phyloP scores from a whole-genome alignment of 2,888 invertebrate species.

The Aproaerema taeniolella region DNA sequence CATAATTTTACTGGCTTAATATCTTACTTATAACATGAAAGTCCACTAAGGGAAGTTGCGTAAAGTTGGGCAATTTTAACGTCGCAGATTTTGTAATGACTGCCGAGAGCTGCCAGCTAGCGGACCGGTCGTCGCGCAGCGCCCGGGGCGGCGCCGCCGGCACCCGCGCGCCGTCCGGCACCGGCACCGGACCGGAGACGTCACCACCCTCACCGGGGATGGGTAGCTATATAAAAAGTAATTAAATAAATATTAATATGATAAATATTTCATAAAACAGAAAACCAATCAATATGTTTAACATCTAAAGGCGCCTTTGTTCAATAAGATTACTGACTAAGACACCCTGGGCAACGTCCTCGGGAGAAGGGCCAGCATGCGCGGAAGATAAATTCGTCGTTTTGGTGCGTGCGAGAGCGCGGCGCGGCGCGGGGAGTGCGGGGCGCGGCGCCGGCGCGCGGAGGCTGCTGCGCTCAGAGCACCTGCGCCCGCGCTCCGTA shows the following conservation, averaged over 20 bases:
- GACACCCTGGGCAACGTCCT: slow-evolving; percentile 56
- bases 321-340: slow-evolving; percentile 18
- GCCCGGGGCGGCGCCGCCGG: slow-evolving; percentile 20
- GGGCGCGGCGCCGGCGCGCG: slow-evolving; percentile 77
- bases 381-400: slow-evolving; percentile 74
- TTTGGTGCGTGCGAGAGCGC: slow-evolving; percentile 65
- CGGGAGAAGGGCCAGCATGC: slow-evolving; percentile 66
- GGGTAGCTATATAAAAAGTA: no score
- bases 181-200: background rate
- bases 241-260: background rate
- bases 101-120: slow-evolving; percentile 27
- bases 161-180: slow-evolving; percentile 2
- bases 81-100: slow-evolving; percentile 57
- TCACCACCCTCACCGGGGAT: no score
- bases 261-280: background rate
- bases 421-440: slow-evolving; percentile 47
- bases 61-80: slow-evolving; percentile 51
- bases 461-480: slow-evolving; percentile 83
- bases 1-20: no score
- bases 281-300: background rate
- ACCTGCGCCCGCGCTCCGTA: slow-evolving; percentile 81
- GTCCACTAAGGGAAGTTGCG: slow-evolving; percentile 57
- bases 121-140: slow-evolving; percentile 15
- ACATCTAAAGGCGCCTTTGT: background rate
- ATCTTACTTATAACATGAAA: slow-evolving; percentile 38